phyloP scores from a whole-genome alignment of 2,797 vertebrate genomes.

The Micromesistius poutassou region DNA sequence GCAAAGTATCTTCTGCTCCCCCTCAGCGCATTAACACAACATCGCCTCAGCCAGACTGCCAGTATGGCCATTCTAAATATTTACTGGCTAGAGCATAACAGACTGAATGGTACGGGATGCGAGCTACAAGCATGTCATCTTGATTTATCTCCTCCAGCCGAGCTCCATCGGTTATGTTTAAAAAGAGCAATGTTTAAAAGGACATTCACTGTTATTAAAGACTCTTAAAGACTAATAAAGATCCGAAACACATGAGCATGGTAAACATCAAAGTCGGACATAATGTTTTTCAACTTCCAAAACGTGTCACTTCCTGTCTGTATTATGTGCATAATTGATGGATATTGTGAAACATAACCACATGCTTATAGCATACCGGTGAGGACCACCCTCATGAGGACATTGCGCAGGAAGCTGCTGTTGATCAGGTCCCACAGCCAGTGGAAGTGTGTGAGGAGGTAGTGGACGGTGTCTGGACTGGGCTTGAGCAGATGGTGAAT shows the following conservation, averaged over 20 bases:
- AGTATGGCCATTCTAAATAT: slow-evolving; percentile 19
- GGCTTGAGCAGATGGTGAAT: slow-evolving; percentile 77
- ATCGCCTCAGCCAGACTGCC: neutral
- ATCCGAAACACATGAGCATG: neutral
- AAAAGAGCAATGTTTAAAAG: neutral
- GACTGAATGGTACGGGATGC: neutral
- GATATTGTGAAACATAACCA: neutral
- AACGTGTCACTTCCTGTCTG: neutral
- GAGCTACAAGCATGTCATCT: slow-evolving; percentile 9
- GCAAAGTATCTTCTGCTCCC: neutral
- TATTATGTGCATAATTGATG: neutral
- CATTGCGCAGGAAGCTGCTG: slow-evolving; percentile 78
- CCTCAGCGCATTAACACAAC: neutral
- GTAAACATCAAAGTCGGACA: neutral
- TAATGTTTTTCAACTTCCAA: neutral
- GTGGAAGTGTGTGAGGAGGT: slow-evolving; percentile 84
- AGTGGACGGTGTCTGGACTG: slow-evolving; percentile 75
- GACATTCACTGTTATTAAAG: neutral
- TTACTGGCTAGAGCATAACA: slow-evolving; percentile 11
- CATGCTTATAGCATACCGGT: slow-evolving; percentile 70
- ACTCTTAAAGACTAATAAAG: neutral
- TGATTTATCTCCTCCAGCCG: slow-evolving; percentile 1
- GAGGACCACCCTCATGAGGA: slow-evolving; percentile 84
- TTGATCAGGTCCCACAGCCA: slow-evolving; percentile 90
- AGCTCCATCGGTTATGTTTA: neutral